Evolutionary conservation across 2,113 vertebrate genomes (phyloP).

Genomic region (Paraplagusia blochii): DNA sequence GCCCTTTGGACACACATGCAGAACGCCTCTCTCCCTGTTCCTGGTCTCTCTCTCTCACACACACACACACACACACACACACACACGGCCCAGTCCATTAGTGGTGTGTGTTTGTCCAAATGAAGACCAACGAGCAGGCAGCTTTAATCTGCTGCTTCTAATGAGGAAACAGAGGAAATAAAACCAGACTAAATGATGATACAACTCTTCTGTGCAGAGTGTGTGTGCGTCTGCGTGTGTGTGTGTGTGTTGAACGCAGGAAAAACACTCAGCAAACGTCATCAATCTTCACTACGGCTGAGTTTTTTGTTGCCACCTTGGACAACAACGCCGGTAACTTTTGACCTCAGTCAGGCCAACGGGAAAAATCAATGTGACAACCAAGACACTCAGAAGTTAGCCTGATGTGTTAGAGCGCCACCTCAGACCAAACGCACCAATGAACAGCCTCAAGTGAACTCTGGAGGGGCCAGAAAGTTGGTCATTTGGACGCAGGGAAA

Average conservation of each 20-base stretch:
- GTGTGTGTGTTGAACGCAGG: slow-evolving; percentile 6
- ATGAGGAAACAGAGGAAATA: slow-evolving; percentile 87
- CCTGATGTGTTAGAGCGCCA: too few species aligned
- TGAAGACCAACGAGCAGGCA: slow-evolving; percentile 90
- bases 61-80: slow-evolving; percentile 34
- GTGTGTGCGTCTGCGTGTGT: slow-evolving; percentile 25
- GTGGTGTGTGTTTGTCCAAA: slow-evolving; percentile 78
- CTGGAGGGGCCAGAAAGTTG: too few species aligned
- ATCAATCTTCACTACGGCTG: not conserved
- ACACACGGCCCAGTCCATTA: slow-evolving; percentile 68
- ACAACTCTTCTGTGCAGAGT: slow-evolving; percentile 76
- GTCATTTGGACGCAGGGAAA: too few species aligned
- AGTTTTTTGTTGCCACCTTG: slow-evolving; percentile 1
- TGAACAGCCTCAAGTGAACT: not conserved
- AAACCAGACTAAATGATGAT: slow-evolving; percentile 87
- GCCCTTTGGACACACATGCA: not conserved
- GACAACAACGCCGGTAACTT: not conserved
- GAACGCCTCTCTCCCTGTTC: not conserved
- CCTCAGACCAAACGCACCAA: slow-evolving; percentile 10
- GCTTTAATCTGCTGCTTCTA: slow-evolving; percentile 82
- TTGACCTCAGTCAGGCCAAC: not conserved
- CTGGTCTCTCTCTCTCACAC: slow-evolving; percentile 4
- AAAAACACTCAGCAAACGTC: slow-evolving; percentile 24
- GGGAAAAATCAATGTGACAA: too few species aligned
- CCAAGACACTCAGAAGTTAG: too few species aligned